Evolutionary conservation across 2,797 vertebrate genomes (phyloP), one percentile per base, ranked within the genome.

Genomic region (Dendrocincla fuliginosa): DNA sequence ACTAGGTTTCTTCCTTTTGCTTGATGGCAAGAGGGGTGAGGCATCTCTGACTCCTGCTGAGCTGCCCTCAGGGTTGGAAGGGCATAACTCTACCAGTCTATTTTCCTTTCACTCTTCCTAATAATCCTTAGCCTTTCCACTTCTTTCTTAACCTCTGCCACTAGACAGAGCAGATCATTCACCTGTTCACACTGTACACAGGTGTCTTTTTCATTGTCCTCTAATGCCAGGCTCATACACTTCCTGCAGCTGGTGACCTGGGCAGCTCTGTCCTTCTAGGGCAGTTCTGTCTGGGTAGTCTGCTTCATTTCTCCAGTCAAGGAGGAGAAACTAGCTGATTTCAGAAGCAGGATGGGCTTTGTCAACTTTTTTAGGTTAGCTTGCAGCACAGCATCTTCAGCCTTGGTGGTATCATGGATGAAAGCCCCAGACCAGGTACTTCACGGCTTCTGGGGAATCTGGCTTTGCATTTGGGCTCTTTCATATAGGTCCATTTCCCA

Each of bases 371-470:
- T 42, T 32, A 37, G 7, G 30, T 69, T 33, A 53, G 9, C 24
- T 68, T 67, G 42, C 39, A 63, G 41, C 11, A 65, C 13, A 73
- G 28, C 10, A 12, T 7, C 13, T 32, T 46, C 39, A 76, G n/a
- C 19, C 47, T 59, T 46, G 13, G 6, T 55, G 49, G 7, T 1
- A 1, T 4, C 20, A 3, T 2, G 5, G 33, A 41, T 64, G 12
- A 86, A 78, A 39, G 3, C 3, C 5, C 3, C 27, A 61, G n/a
- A 47, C 4, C 24, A 79, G 9, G 3, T 2, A 0, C 30, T 39
- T 11, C 10, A 3, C 23, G 5, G 3, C 32, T 17, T 42, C 41
- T 9, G 12, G 3, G 11, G 13, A 17, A 64, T 61, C 61, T 46
- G 35, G 14, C 13, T 65, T 55, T 68, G 9, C 3, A 5, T 71